Evolutionary conservation across 2,113 vertebrate genomes (phyloP).

Genomic region (Seriola dumerili): DNA sequence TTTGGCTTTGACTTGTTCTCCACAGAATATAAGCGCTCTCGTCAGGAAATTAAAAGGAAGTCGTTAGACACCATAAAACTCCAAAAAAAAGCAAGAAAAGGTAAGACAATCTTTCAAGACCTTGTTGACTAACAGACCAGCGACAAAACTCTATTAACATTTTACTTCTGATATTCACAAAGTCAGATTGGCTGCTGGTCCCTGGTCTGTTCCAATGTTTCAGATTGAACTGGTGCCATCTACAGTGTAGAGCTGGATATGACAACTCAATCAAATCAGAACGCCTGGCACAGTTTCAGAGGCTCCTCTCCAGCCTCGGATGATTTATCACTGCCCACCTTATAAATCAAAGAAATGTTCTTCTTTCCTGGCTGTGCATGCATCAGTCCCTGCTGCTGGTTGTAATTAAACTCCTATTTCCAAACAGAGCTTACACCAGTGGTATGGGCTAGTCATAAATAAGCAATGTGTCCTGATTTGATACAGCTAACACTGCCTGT

Average conservation of each 20-base stretch:
- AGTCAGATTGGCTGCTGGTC: not conserved
- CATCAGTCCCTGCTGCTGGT: slow-evolving; percentile 26
- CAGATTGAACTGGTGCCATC: slow-evolving; percentile 63
- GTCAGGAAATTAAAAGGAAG: slow-evolving; percentile 98
- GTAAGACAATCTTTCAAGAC: slow-evolving; percentile 75
- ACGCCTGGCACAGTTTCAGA: slow-evolving; percentile 28
- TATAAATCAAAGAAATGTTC: slow-evolving; percentile 41
- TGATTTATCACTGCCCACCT: slow-evolving; percentile 33
- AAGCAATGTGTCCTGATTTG: slow-evolving; percentile 54
- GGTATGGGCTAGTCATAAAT: slow-evolving; percentile 32
- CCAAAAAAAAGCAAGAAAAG: slow-evolving; percentile 98
- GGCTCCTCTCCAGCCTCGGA: slow-evolving; percentile 38
- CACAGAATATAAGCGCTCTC: slow-evolving; percentile 96
- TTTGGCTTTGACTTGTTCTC: not conserved
- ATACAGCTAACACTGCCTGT: slow-evolving; percentile 74
- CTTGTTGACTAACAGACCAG: not conserved
- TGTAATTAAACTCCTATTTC: slow-evolving; percentile 53
- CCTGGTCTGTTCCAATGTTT: not conserved
- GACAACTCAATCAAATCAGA: slow-evolving; percentile 28
- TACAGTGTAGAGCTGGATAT: slow-evolving; percentile 42
- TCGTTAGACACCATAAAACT: slow-evolving; percentile 97
- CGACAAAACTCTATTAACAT: not conserved
- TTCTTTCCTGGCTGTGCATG: slow-evolving; percentile 35
- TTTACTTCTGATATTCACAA: not conserved
- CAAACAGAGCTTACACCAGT: slow-evolving; percentile 7